phyloP scores from a whole-genome alignment of 2,797 vertebrate species.

The Chelmon rostratus region DNA sequence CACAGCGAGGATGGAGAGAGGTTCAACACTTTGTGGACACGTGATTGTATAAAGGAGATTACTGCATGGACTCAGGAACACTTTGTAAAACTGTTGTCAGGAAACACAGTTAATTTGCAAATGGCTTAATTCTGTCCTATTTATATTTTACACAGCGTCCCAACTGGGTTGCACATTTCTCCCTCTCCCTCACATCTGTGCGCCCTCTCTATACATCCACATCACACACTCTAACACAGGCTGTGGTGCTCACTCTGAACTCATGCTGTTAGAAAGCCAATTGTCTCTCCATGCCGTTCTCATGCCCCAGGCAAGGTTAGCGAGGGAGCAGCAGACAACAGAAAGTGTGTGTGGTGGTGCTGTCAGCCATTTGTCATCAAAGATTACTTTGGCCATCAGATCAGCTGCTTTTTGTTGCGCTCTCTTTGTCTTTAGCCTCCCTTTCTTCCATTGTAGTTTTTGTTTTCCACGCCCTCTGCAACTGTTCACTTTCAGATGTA shows the following conservation, averaged over 20 bases:
- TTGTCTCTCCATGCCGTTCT: conserved; percentile 46
- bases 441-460: conserved; percentile 34
- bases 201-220: neutral
- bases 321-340: conserved; percentile 49
- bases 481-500: conserved; percentile 52
- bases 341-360: conserved; percentile 32
- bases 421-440: conserved; percentile 38
- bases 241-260: conserved; percentile 37
- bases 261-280: conserved; percentile 59
- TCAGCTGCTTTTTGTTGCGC: conserved; percentile 42
- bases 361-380: conserved; percentile 63
- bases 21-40: too few relatives aligned
- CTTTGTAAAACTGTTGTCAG: too few relatives aligned
- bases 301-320: conserved; percentile 70
- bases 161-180: neutral
- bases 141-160: too few relatives aligned
- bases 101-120: too few relatives aligned
- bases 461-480: conserved; percentile 37
- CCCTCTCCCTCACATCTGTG: neutral
- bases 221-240: conserved; percentile 2
- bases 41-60: too few relatives aligned
- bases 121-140: too few relatives aligned
- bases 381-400: conserved; percentile 42
- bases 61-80: too few relatives aligned
- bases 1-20: too few relatives aligned